Conservation (phyloP, 1,140 invertebrate species). For the Sminthurides bifidus region DNA sequence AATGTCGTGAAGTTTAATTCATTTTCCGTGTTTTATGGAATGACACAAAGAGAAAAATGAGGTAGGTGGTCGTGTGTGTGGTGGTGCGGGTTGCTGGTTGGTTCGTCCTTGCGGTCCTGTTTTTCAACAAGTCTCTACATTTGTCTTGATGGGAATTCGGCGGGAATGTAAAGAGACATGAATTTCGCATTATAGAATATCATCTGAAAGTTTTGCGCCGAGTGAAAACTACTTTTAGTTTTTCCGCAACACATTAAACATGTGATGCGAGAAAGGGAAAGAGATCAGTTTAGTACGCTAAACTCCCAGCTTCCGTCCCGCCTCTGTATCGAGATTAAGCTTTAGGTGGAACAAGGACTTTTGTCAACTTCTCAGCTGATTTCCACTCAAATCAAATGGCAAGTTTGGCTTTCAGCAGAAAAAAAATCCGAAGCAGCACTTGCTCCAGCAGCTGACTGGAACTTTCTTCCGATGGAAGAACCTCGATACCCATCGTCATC, state of each 20-base stretch:
- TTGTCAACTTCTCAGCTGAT: no score
- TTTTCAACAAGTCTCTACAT: no score
- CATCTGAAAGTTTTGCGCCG: constrained; percentile 26
- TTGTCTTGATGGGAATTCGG: constrained; percentile 13
- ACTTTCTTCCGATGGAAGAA: no score
- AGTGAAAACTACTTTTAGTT: constrained; percentile 28
- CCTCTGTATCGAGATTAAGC: no score
- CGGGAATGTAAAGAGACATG: constrained; percentile 28
- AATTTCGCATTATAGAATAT: constrained; percentile 31
- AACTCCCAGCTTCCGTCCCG: neutral
- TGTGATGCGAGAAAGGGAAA: constrained; percentile 21
- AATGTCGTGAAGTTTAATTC: constrained; percentile 26
- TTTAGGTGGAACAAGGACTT: no score
- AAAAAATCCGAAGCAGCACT: no score
- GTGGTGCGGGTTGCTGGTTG: constrained; percentile 1
- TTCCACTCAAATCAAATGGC: no score
- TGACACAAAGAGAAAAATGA: constrained; percentile 20
- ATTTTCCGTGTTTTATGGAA: constrained; percentile 27
- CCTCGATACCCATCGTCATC: no score
- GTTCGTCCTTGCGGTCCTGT: no score
- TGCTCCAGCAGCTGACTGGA: no score
- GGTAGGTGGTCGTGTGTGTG: constrained; percentile 9
- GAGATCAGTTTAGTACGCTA: constrained; percentile 10
- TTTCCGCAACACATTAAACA: constrained; percentile 29
- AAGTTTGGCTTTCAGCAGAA: no score